phyloP scores from a whole-genome alignment of 2,888 invertebrate species.

The Fragum sueziense region DNA sequence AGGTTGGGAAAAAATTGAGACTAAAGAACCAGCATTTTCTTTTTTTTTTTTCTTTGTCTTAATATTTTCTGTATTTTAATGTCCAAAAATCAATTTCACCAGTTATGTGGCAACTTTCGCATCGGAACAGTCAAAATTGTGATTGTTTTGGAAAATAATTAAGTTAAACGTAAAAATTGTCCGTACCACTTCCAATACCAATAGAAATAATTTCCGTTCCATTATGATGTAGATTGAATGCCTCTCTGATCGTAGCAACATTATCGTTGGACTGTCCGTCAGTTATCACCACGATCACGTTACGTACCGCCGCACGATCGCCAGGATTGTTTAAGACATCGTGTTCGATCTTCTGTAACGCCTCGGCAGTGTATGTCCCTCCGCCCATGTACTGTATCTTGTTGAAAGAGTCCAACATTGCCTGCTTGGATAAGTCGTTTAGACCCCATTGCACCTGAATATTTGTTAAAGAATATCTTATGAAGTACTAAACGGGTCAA shows the following conservation, averaged over 20 bases:
- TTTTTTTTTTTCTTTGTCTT: neutral
- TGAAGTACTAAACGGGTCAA: no score
- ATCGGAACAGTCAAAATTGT: neutral
- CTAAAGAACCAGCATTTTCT: neutral
- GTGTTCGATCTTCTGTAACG: neutral
- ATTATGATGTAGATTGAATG: constrained; percentile 21
- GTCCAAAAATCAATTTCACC: neutral
- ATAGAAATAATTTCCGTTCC: constrained; percentile 40
- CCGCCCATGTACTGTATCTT: neutral
- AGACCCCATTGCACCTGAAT: neutral
- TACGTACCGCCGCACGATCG: constrained; percentile 68
- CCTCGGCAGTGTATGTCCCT: neutral
- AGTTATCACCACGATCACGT: constrained; percentile 72
- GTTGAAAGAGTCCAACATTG: neutral
- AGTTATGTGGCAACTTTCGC: neutral
- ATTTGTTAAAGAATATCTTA: no score
- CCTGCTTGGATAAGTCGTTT: neutral
- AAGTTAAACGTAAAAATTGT: neutral
- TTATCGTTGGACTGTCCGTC: constrained; percentile 71
- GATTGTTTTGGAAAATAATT: neutral
- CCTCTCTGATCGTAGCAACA: constrained; percentile 16
- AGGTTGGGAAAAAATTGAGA: no score
- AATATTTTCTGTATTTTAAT: neutral
- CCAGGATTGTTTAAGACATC: constrained; percentile 52
- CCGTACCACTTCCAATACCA: constrained; percentile 23